Base-by-base conservation (phyloP, 1,140 invertebrate species). In the Chionoecetes opilio region DNA sequence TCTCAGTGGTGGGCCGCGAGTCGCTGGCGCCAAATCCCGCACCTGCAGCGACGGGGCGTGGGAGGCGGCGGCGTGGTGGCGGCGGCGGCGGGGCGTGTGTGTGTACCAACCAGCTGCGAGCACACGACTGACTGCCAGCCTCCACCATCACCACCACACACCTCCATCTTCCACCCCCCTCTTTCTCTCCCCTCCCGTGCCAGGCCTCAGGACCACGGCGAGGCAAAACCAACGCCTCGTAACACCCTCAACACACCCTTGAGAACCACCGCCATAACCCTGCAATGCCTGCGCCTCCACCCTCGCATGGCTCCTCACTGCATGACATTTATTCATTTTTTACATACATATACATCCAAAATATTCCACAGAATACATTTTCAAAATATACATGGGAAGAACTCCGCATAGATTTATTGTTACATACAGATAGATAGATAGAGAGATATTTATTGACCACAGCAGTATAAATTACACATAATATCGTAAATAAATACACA, bases 231-330 rank as follows among this genome's bases (percentile, higher is more conserved):
- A 75, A 21, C 11, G 26, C 63, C 63, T 75, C 63, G 21, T 75
- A 75, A 75, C 63, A 75, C 63, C 63, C 63, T 75, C 63, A 75
- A 75, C 63, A n/a, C n/a, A n/a, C 21, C 63, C 63, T 75, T n/a
- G 63, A 75, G 63, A 75, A 75, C 63, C 3, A n/a, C 5, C 63
- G 26, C 63, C 63, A 75, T 75, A 75, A 75, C 63, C 63, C 63
- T 75, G 26, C 63, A 75, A 26, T 1, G 21, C 63, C 63, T 75
- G 21, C 26, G 26, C 63, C 63, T 75, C 63, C 63, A n/a, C 63
- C n/a, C 21, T 75, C 63, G n/a, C 63, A 6, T 75, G 6, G 0
- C 26, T 26, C n/a, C 63, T 75, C 6, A 2, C 63, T 75, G 21
- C n/a, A 75, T n/a, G 21, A 2, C n/a, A n/a, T 11, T 75, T 75